phyloP scores from a whole-genome alignment of 2,888 invertebrate genomes.

The Oxystoma pomonae region DNA sequence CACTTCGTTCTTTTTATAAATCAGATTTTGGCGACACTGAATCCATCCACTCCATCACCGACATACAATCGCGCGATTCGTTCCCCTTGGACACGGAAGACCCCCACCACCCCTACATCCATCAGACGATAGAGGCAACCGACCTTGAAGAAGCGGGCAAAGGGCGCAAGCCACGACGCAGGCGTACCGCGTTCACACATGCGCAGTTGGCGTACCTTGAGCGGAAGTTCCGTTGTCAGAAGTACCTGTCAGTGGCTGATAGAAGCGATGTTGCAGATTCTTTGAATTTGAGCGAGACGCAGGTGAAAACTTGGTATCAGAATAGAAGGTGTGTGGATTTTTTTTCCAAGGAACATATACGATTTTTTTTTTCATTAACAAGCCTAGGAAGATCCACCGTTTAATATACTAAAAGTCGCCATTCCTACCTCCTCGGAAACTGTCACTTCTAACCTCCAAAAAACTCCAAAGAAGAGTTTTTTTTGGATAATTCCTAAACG shows the following conservation, averaged over 20 bases:
- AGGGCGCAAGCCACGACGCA: constrained; percentile 74
- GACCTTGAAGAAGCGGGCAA: constrained; percentile 37
- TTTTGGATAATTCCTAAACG: too few relatives aligned
- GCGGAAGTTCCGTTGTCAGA: constrained; percentile 88
- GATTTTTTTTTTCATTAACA: too few relatives aligned
- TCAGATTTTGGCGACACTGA: constrained; percentile 24
- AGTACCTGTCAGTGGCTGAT: constrained; percentile 90
- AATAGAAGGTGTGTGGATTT: constrained; percentile 64
- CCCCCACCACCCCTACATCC: constrained; percentile 7
- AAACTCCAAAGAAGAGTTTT: too few relatives aligned
- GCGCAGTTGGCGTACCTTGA: constrained; percentile 90
- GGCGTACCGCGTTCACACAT: constrained; percentile 90
- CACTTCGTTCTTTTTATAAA: too few relatives aligned
- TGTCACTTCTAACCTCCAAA: too few relatives aligned
- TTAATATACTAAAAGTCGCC: too few relatives aligned
- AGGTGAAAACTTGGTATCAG: constrained; percentile 95
- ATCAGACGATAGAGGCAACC: constrained; percentile 18
- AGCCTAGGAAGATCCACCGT: too few relatives aligned
- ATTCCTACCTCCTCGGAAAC: too few relatives aligned
- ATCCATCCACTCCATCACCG: constrained; percentile 14
- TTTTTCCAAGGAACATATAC: too few relatives aligned
- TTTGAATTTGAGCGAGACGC: constrained; percentile 85
- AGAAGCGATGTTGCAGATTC: constrained; percentile 90
- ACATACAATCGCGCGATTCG: neutral
- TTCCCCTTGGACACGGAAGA: constrained; percentile 17